Conservation (phyloP, 1,140 invertebrate species). For the Lanistes nyassanus region DNA sequence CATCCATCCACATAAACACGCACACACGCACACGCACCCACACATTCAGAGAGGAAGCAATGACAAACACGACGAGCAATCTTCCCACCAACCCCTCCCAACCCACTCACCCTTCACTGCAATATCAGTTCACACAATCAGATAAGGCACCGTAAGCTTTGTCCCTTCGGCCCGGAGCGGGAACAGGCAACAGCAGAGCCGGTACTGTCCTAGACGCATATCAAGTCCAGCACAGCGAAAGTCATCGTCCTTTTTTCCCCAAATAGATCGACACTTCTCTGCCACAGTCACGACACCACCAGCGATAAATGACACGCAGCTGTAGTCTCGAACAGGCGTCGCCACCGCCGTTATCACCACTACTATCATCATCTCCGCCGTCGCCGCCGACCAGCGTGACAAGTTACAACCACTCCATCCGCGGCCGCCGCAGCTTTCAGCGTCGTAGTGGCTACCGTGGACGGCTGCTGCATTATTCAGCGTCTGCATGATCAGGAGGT, state of each 20-base stretch:
- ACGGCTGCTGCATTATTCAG: background rate
- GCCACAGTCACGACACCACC: background rate
- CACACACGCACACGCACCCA: background rate
- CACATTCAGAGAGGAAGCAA: too few relatives aligned
- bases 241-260: background rate
- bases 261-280: background rate
- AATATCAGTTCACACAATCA: too few relatives aligned
- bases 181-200: too few relatives aligned
- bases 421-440: too few relatives aligned
- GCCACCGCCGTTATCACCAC: background rate
- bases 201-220: too few relatives aligned
- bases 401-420: too few relatives aligned
- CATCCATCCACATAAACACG: background rate
- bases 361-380: background rate
- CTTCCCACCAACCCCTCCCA: too few relatives aligned
- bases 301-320: background rate
- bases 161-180: too few relatives aligned
- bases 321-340: too few relatives aligned
- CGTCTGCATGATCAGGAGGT: background rate
- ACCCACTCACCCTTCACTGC: too few relatives aligned
- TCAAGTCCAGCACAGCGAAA: background rate
- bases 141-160: too few relatives aligned
- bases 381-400: background rate
- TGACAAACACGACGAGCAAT: too few relatives aligned
- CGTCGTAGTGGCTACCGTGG: background rate